Conservation (phyloP, 2,113 vertebrate species). For the Clarias gariepinus region DNA sequence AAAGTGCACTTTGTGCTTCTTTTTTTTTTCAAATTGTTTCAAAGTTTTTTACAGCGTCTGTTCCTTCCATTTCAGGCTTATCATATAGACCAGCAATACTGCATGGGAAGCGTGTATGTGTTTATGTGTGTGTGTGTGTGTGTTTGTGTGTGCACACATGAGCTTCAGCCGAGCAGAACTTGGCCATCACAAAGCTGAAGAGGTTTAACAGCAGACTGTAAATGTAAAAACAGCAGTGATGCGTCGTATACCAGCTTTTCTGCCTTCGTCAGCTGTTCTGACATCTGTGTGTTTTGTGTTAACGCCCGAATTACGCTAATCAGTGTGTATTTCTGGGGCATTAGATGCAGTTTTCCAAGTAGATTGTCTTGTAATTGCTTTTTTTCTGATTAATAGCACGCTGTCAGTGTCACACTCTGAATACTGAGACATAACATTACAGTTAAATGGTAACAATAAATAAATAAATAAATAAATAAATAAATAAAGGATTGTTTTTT, state of each 20-base stretch:
- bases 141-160: neutral
- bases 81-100: constrained; percentile 4
- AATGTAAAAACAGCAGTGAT: neutral
- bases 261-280: constrained; percentile 3
- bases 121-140: neutral
- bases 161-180: neutral
- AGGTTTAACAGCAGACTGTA: neutral
- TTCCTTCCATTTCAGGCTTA: constrained; percentile 5
- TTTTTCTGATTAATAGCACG: neutral
- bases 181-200: neutral
- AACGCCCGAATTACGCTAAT: neutral
- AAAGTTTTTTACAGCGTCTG: neutral
- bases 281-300: neutral
- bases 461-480: too few relatives aligned
- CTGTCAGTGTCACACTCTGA: neutral
- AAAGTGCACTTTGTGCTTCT: neutral
- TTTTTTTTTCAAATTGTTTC: neutral
- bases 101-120: neutral
- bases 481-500: neutral
- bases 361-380: neutral
- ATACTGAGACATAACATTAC: neutral
- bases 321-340: neutral
- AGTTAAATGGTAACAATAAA: neutral
- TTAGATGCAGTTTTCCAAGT: neutral
- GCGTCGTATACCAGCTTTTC: neutral